phyloP scores from a whole-genome alignment of 2,797 vertebrate species.

The Oreonectes daqikongensis region DNA sequence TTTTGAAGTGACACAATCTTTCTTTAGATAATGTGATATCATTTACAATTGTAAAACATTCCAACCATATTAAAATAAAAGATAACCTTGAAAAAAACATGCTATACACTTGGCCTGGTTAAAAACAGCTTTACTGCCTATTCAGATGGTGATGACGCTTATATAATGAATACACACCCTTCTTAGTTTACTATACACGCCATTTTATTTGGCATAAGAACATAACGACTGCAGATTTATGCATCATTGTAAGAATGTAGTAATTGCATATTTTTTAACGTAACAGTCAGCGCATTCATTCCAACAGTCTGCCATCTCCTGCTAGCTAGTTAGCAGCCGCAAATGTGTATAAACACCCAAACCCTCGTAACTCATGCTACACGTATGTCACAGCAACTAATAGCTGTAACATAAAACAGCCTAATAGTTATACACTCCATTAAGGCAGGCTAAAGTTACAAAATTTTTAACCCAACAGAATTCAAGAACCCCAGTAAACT shows the following conservation, averaged over 20 bases:
- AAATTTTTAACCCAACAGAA: not conserved
- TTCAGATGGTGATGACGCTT: not conserved
- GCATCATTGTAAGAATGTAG: not conserved
- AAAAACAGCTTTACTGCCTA: not conserved
- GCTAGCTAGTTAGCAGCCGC: conserved; percentile 11
- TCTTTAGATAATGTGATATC: not conserved
- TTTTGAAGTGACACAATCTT: not conserved
- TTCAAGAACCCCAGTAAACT: not conserved
- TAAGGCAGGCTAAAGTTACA: no score
- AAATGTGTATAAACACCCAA: not conserved
- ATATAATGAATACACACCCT: not conserved
- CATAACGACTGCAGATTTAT: not conserved
- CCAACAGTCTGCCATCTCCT: not conserved
- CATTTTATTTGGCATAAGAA: not conserved
- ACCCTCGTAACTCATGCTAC: not conserved
- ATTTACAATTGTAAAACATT: not conserved
- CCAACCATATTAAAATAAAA: not conserved
- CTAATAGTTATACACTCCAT: not conserved
- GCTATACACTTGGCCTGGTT: not conserved
- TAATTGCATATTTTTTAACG: no score
- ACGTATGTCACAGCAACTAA: not conserved
- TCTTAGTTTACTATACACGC: not conserved
- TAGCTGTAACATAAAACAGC: not conserved
- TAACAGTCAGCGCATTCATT: not conserved
- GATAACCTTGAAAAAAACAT: not conserved